Conservation (phyloP, 2,113 vertebrate genomes). For the Clarias batrachus region DNA sequence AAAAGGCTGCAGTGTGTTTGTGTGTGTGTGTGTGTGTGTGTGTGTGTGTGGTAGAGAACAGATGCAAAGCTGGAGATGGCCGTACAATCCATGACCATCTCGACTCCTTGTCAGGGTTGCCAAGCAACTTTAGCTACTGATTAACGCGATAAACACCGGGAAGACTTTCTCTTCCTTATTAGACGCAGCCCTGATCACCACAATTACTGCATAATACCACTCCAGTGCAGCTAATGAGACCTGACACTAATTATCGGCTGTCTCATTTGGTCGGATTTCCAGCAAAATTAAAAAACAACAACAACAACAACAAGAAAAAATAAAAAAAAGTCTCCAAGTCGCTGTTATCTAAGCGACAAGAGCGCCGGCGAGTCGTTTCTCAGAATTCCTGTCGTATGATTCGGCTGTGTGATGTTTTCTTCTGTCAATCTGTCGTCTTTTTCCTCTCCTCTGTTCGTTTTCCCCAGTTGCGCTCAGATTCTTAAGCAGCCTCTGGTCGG, state of each 20-base stretch:
- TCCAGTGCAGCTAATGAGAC: constrained; percentile 17
- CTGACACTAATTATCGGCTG: constrained; percentile 20
- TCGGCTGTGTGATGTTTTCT: background rate
- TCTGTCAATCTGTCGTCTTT: constrained; percentile 20
- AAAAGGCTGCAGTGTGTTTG: background rate
- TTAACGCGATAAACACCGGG: constrained; percentile 6
- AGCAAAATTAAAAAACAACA: background rate
- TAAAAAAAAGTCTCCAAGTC: too few species aligned
- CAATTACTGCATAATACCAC: background rate
- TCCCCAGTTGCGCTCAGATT: constrained; percentile 30
- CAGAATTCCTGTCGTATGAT: background rate
- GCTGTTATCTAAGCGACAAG: too few species aligned
- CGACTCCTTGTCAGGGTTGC: constrained; percentile 26
- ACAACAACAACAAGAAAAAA: too few species aligned
- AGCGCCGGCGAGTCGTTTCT: background rate
- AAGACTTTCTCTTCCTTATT: background rate
- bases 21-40: constrained; percentile 20
- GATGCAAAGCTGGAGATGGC: background rate
- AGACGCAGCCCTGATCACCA: constrained; percentile 2
- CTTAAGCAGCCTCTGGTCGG: constrained; percentile 38
- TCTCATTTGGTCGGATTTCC: background rate
- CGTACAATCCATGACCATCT: constrained; percentile 2
- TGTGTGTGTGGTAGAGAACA: constrained; percentile 19
- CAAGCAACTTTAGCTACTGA: constrained; percentile 37
- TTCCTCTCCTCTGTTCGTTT: background rate